Conservation (phyloP, 2,113 vertebrate species). For the Hippocampus barbouri region DNA sequence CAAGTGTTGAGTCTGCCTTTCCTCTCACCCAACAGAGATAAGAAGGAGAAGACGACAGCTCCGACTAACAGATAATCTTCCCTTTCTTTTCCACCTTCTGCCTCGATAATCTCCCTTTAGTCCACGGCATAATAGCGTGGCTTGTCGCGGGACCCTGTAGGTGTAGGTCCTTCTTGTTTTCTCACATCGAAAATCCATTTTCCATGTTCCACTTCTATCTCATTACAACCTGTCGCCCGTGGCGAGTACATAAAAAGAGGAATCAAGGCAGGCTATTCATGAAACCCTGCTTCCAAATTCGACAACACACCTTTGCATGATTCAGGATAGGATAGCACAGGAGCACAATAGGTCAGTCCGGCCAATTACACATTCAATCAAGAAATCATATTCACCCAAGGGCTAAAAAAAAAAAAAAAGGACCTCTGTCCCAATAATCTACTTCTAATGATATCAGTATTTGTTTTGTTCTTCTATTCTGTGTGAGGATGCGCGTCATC, state of each 20-base stretch:
- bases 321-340: constrained; percentile 10
- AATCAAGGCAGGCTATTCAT: constrained; percentile 41
- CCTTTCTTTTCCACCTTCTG: constrained; percentile 19
- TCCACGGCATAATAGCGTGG: constrained; percentile 29
- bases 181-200: constrained; percentile 57
- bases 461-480: neutral
- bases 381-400: neutral
- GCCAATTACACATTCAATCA: neutral
- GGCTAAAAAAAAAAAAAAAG: neutral
- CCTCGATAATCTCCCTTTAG: constrained; percentile 43
- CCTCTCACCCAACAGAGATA: constrained; percentile 18
- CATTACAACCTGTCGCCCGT: constrained; percentile 41
- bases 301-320: neutral
- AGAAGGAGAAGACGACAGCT: constrained; percentile 12
- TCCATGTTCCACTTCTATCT: constrained; percentile 18
- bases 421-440: neutral
- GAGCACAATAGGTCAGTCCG: constrained; percentile 22
- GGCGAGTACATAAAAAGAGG: constrained; percentile 36
- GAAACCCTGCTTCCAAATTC: constrained; percentile 30
- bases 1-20: constrained; percentile 2
- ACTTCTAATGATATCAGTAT: neutral
- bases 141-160: constrained; percentile 10
- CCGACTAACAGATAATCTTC: constrained; percentile 16
- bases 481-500: neutral
- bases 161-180: constrained; percentile 19